Base-by-base conservation (phyloP, 1,140 invertebrate genomes). In the Orius insidiosus region DNA sequence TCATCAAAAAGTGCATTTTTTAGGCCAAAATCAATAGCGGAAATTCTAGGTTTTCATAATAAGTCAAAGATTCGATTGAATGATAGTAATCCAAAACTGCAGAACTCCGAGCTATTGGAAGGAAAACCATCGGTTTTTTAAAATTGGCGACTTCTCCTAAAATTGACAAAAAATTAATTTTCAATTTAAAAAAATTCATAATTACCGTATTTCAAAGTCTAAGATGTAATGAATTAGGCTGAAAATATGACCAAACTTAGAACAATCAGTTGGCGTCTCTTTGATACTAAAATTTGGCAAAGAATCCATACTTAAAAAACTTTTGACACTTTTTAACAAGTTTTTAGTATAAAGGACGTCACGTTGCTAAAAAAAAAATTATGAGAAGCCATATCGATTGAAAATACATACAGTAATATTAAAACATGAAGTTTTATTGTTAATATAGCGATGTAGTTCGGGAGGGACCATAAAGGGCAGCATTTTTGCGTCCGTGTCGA, bases 1-100 rank as follows among this genome's bases (percentile, higher is more conserved):
- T 80, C 68, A 59, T 89, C 84, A 61, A 97, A 96, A 3, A 95
- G 62, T 35, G 74, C 72, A 64, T 83, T 80, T 63, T 95, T 95
- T 40, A 93, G 64, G 49, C 74, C 87, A 60, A 93, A 74, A 58
- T 93, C 77, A 65, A 90, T 83, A 16, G 81, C 88, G 40, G 83
- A 71, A 19, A 93, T 72, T 56, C 71, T 5, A 43, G 24, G 6
- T 24, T 7, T 52, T 74, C 71, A 31, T 74, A 69, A 59, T 80
- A 74, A 31, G 65, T 64, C 53, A 81, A 65, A 45, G 65, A 66
- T 47, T 66, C 63, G 48, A 93, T 66, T 57, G 74, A 69, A 52
- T 80, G 64, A 61, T 83, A 93, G 60, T 85, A 83, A 31, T 77
- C 69, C 48, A 89, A 59, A 43, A 75, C 69, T 33, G 73, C 74